phyloP scores from a whole-genome alignment of 2,113 vertebrate species.

The Gymnocephalus cernua region DNA sequence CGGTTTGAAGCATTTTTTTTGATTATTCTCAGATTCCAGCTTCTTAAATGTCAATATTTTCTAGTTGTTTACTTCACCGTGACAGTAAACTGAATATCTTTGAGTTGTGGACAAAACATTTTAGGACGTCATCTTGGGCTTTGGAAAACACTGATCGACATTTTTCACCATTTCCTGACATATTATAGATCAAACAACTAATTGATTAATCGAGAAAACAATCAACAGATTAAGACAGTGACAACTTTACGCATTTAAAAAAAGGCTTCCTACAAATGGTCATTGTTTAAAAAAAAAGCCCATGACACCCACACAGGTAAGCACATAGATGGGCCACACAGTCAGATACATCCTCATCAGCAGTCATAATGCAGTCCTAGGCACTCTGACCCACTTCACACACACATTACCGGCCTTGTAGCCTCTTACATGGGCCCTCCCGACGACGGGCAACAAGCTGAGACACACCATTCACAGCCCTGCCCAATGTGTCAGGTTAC shows the following conservation, averaged over 20 bases:
- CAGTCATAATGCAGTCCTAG: conserved; percentile 6
- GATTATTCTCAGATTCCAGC: too few species aligned
- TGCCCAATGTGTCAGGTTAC: conserved; percentile 67
- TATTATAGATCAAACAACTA: too few species aligned
- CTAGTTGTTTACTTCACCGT: too few species aligned
- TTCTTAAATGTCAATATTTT: too few species aligned
- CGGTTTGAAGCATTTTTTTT: too few species aligned
- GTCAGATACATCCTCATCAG: conserved; percentile 10
- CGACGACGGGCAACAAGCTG: conserved; percentile 65
- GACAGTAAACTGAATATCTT: too few species aligned
- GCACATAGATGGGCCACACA: not conserved
- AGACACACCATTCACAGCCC: conserved; percentile 43
- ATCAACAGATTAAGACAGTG: too few species aligned
- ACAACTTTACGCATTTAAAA: not conserved
- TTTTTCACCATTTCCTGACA: too few species aligned
- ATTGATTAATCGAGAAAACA: too few species aligned
- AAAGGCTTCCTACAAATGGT: not conserved
- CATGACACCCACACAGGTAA: not conserved
- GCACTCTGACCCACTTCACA: conserved; percentile 46
- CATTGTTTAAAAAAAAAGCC: not conserved
- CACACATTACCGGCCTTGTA: conserved; percentile 17
- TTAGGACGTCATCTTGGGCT: too few species aligned
- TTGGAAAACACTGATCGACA: too few species aligned
- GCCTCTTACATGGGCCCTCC: conserved; percentile 22
- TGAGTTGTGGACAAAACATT: too few species aligned